Evolutionary conservation across 92 coral and sea anemone genomes (phyloP).

Genomic region (Muricea muricata): DNA sequence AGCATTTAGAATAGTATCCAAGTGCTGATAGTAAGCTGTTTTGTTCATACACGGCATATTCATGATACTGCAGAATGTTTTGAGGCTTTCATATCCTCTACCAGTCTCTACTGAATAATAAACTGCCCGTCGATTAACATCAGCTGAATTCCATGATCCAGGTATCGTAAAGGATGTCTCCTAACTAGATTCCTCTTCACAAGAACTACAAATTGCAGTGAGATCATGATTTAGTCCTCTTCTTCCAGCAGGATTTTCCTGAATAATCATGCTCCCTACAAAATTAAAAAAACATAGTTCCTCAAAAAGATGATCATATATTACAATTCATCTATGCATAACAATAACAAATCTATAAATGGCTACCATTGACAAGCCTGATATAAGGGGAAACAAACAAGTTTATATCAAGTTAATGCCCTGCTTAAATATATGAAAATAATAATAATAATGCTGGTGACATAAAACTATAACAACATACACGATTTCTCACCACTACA

Average conservation of each 20-base stretch:
- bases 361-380: neutral
- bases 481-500: neutral
- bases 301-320: too few species aligned
- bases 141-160: neutral
- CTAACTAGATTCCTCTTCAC: slow-evolving; percentile 2
- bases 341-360: neutral
- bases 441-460: neutral
- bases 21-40: slow-evolving; percentile 9
- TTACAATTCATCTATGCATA: neutral
- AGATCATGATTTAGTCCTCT: slow-evolving; percentile 27
- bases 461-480: neutral
- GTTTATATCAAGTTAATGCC: neutral
- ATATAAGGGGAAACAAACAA: too few species aligned
- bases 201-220: neutral
- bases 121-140: slow-evolving; percentile 11
- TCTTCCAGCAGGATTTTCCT: slow-evolving; percentile 6
- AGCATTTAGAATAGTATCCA: slow-evolving; percentile 15
- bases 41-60: slow-evolving; percentile 1
- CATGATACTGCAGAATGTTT: neutral
- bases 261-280: slow-evolving; percentile 24
- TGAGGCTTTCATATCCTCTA: slow-evolving; percentile 27
- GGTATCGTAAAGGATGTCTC: neutral
- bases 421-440: too few species aligned
- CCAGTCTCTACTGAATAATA: slow-evolving; percentile 26
- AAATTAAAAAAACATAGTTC: neutral